phyloP scores from a whole-genome alignment of 2,113 vertebrate species.

The Romanogobio albipinnatus region DNA sequence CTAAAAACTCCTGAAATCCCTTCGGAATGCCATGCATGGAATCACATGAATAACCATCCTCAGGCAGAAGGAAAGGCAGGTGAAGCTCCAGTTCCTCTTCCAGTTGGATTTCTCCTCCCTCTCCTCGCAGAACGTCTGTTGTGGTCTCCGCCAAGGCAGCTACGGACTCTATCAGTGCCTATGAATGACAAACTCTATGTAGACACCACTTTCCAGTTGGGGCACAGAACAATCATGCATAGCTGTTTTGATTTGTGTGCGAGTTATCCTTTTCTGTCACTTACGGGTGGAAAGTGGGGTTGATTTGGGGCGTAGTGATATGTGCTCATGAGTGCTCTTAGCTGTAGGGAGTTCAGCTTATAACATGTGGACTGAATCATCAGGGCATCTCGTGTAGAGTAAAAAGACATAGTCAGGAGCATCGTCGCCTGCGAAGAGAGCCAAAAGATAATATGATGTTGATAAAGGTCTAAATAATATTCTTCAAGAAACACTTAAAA shows the following conservation, averaged over 20 bases:
- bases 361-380: slow-evolving; percentile 88
- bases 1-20: slow-evolving; percentile 88
- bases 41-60: slow-evolving; percentile 91
- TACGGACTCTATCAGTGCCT: slow-evolving; percentile 85
- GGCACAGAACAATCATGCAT: not conserved
- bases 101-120: slow-evolving; percentile 82
- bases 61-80: slow-evolving; percentile 91
- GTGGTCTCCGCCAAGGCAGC: slow-evolving; percentile 83
- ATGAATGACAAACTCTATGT: not conserved
- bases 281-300: slow-evolving; percentile 85
- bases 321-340: slow-evolving; percentile 82
- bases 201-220: not conserved
- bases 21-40: slow-evolving; percentile 86
- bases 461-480: not conserved
- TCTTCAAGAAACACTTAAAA: not conserved
- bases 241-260: not conserved
- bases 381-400: slow-evolving; percentile 79
- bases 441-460: slow-evolving; percentile 13
- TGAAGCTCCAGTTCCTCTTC: slow-evolving; percentile 90
- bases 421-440: slow-evolving; percentile 84
- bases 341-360: slow-evolving; percentile 90
- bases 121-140: slow-evolving; percentile 80
- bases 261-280: slow-evolving; percentile 51
- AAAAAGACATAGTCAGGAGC: slow-evolving; percentile 92
- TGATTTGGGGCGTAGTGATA: slow-evolving; percentile 87